phyloP scores from a whole-genome alignment of 2,888 invertebrate genomes.

The Patella ulyssiponensis region DNA sequence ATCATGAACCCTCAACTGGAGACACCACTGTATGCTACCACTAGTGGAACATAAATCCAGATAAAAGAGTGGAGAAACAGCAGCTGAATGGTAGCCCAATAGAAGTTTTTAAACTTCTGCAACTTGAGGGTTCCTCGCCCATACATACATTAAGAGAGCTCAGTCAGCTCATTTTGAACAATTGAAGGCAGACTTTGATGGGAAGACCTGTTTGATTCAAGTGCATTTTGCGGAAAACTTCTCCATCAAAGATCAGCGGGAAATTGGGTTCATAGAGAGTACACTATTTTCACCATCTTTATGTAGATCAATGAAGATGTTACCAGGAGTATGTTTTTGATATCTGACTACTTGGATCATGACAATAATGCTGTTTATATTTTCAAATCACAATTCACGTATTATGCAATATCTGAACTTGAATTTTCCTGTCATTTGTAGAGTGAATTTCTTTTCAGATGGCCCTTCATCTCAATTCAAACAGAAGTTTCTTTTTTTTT shows the following conservation, averaged over 20 bases:
- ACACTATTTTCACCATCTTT: not conserved
- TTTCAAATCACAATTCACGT: not conserved
- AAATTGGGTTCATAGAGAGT: slow-evolving; percentile 1
- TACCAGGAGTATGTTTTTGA: not conserved
- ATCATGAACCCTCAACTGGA: no score
- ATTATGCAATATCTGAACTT: not conserved
- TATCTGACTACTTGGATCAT: slow-evolving; percentile 1
- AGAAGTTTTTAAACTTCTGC: not conserved
- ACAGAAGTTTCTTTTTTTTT: not conserved
- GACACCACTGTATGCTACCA: not conserved
- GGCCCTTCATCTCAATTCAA: slow-evolving; percentile 9
- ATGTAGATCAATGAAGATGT: not conserved
- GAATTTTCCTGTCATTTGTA: not conserved
- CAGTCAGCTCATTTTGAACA: not conserved
- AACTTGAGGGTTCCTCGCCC: no score
- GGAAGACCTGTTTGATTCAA: not conserved
- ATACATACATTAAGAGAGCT: not conserved
- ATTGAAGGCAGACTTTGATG: not conserved
- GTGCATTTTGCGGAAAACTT: slow-evolving; percentile 10
- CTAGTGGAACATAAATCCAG: not conserved
- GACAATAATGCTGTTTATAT: not conserved
- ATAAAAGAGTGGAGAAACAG: not conserved
- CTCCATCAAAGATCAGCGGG: not conserved
- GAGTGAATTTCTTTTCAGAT: slow-evolving; percentile 7
- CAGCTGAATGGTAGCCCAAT: not conserved